These are phyloP conservation scores for Crypturellus tataupa DNA, from an alignment of 2,797 vertebrate genomes.

Conservation along the genomic window DNA sequence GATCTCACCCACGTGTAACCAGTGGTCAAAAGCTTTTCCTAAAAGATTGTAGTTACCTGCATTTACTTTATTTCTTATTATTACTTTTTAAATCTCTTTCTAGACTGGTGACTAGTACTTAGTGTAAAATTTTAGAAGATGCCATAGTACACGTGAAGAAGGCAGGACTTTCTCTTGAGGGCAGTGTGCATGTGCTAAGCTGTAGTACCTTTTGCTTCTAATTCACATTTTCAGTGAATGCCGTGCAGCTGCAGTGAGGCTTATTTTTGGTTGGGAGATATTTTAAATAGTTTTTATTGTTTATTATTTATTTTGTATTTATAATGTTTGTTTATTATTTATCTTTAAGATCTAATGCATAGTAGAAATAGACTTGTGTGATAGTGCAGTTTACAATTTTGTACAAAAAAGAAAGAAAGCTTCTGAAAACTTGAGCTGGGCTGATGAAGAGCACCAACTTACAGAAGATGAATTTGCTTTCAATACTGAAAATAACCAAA, in stretches of 20 bases:
- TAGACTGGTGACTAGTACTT: neutral
- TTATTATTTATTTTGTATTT: neutral
- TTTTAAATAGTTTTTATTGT: neutral
- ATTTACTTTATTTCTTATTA: too few relatives aligned
- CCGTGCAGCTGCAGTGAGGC: accelerated
- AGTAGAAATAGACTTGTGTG: neutral
- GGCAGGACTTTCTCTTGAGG: neutral
- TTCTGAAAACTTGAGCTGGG: neutral
- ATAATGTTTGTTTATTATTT: neutral
- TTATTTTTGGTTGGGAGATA: neutral
- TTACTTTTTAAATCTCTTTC: neutral
- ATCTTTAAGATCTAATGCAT: neutral
- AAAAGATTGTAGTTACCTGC: neutral
- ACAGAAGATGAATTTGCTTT: neutral
- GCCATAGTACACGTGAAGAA: neutral
- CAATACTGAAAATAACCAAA: neutral
- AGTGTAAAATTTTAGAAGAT: neutral
- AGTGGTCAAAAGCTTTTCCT: neutral
- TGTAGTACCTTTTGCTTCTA: neutral
- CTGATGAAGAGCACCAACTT: neutral
- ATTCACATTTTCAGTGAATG: neutral
- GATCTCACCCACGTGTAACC: neutral
- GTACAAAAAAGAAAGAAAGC: neutral
- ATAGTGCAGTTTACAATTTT: neutral
- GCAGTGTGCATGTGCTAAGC: neutral